Evolutionary conservation across 1,140 invertebrate species (phyloP).

Genomic region (Macrobrachium rosenbergii): DNA sequence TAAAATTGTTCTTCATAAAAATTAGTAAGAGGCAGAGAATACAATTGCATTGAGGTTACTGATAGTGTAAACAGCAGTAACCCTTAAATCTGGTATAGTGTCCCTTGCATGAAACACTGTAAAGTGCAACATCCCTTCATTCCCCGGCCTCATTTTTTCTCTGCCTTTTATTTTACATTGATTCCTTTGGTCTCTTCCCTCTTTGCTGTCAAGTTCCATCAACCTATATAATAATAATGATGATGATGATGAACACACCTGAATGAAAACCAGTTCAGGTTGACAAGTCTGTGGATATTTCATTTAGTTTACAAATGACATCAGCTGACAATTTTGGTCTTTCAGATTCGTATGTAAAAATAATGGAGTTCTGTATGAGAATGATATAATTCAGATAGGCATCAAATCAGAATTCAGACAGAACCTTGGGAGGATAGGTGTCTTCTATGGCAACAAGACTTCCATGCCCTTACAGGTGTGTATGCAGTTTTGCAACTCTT

Average conservation of each 20-base stretch:
- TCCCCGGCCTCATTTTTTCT: too few relatives aligned
- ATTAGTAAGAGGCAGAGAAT: too few relatives aligned
- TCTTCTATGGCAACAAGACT: constrained; percentile 99
- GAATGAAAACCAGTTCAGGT: neutral
- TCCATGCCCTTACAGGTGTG: constrained; percentile 80
- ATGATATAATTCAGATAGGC: constrained; percentile 97
- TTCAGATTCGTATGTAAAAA: constrained; percentile 95
- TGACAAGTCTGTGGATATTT: neutral
- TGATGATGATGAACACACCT: too few relatives aligned
- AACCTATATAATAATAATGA: neutral
- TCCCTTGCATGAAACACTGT: too few relatives aligned
- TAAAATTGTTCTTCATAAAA: too few relatives aligned
- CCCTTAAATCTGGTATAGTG: too few relatives aligned
- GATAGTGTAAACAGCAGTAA: too few relatives aligned
- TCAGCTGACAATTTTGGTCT: constrained; percentile 47
- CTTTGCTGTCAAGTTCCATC: neutral
- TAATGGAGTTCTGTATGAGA: constrained; percentile 98
- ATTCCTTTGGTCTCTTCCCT: too few relatives aligned
- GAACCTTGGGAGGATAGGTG: constrained; percentile 93
- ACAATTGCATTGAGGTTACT: too few relatives aligned
- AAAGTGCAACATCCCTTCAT: too few relatives aligned
- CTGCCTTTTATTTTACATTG: too few relatives aligned
- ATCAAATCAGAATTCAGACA: constrained; percentile 97
- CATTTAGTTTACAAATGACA: neutral
- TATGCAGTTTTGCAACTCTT: neutral